A percentile compares a stretch with the other conserved stretches of the same genome.
Evolutionary conservation across 2,888 invertebrate genomes (phyloP).

Genomic region (Rhingia rostrata): DNA sequence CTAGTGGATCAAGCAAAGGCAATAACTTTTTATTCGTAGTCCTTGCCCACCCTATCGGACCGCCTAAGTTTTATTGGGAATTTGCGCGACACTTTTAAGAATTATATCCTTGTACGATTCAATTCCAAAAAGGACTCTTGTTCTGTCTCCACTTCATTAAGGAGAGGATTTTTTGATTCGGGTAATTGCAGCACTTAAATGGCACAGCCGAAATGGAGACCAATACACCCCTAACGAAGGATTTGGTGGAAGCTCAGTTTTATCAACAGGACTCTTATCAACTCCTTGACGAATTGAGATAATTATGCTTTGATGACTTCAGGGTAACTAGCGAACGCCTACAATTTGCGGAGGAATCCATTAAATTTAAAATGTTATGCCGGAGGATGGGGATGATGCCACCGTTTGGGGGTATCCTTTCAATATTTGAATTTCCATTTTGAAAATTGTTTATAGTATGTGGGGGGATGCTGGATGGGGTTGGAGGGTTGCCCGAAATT

Average conservation of each 20-base stretch:
- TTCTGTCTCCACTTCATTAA: slow-evolving; percentile 56
- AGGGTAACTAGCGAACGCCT: slow-evolving; percentile 31
- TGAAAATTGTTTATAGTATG: no score
- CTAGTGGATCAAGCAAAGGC: slow-evolving; percentile 62
- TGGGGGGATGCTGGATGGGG: no score
- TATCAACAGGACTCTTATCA: slow-evolving; percentile 47
- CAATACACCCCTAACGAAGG: slow-evolving; percentile 26
- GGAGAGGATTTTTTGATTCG: slow-evolving; percentile 38
- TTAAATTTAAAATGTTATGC: slow-evolving; percentile 34
- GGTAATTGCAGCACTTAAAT: slow-evolving; percentile 54
- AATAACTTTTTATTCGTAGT: slow-evolving; percentile 50
- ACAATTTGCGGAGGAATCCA: slow-evolving; percentile 51
- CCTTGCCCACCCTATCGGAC: background rate
- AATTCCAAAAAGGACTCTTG: slow-evolving; percentile 10
- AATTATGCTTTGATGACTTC: slow-evolving; percentile 37
- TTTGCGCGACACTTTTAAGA: slow-evolving; percentile 43
- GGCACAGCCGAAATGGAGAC: slow-evolving; percentile 23
- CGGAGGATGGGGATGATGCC: no score
- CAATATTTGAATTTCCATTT: no score
- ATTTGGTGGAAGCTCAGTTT: slow-evolving; percentile 54
- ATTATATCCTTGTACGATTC: slow-evolving; percentile 2
- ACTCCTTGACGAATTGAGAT: slow-evolving; percentile 65
- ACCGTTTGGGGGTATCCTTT: no score
- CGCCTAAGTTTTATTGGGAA: slow-evolving; percentile 2
- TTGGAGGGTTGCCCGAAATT: no score